A percentile compares a stretch with the other conserved stretches of the same genome.
Conservation (phyloP, 92 coral and sea anemone species). For the Porites lobata region DNA sequence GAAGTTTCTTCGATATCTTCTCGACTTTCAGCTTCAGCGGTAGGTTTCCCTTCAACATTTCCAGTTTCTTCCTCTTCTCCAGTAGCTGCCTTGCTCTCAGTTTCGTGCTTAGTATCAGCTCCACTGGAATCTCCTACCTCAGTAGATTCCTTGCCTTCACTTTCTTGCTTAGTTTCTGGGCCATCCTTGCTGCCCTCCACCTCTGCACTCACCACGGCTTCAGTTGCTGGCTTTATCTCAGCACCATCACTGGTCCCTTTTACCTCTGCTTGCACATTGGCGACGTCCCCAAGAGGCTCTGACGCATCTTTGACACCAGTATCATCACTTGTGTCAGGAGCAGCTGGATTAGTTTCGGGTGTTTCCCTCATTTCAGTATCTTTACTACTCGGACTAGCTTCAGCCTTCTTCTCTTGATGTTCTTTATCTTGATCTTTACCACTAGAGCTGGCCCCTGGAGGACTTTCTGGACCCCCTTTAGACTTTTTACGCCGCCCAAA, state of each 20-base stretch:
- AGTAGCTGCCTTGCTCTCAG: conserved; percentile 5
- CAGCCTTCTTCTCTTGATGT: neutral
- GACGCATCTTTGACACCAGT: neutral
- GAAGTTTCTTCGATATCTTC: neutral
- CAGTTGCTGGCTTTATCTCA: neutral
- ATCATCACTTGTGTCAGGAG: neutral
- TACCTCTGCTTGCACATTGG: neutral
- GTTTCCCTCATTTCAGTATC: neutral
- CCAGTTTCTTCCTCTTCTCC: neutral
- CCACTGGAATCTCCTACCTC: neutral
- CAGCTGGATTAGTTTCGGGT: neutral
- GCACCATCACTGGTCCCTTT: neutral
- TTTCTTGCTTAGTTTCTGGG: neutral
- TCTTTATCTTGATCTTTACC: conserved; percentile 18
- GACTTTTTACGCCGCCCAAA: conserved; percentile 37
- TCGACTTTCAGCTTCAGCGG: conserved; percentile 3
- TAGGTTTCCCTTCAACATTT: neutral
- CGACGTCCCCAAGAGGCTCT: neutral
- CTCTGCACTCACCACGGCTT: neutral
- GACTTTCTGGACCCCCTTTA: conserved; percentile 36
- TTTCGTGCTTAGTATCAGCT: neutral
- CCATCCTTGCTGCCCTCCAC: neutral
- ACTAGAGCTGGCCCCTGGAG: neutral
- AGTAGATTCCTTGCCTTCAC: neutral
- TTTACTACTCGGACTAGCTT: neutral